Percentiles rank a stretch among this genome's conserved stretches.
These are phyloP conservation scores for Sarcophilus harrisii DNA, from an alignment of 2,797 vertebrate species.

Conservation along the genomic window DNA sequence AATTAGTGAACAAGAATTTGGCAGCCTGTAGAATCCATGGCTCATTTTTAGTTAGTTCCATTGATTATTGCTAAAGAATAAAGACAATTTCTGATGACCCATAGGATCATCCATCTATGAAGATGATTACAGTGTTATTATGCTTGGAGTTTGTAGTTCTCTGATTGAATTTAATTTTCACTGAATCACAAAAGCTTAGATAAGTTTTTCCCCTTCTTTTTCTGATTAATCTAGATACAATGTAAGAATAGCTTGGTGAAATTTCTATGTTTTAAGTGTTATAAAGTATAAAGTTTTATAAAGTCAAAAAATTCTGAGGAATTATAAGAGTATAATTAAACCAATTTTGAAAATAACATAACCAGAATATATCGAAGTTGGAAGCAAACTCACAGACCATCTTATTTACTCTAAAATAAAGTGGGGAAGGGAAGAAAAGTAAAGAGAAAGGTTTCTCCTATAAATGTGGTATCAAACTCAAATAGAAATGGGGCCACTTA, in stretches of 20 bases:
- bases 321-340: neutral
- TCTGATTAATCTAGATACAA: neutral
- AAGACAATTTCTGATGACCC: neutral
- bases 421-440: neutral
- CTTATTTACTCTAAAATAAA: neutral
- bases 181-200: neutral
- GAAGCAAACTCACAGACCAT: neutral
- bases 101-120: neutral
- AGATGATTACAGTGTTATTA: neutral
- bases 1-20: neutral
- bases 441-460: neutral
- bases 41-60: neutral
- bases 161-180: neutral
- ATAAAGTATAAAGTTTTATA: no score
- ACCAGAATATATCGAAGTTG: neutral
- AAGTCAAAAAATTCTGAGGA: neutral
- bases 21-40: neutral
- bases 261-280: neutral
- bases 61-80: neutral
- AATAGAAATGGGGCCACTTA: neutral
- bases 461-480: neutral
- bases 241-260: neutral
- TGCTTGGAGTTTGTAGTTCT: neutral
- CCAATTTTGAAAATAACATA: neutral
- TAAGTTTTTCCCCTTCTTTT: neutral